phyloP scores from a whole-genome alignment of 2,113 vertebrate species.

The Salvelinus alpinus region DNA sequence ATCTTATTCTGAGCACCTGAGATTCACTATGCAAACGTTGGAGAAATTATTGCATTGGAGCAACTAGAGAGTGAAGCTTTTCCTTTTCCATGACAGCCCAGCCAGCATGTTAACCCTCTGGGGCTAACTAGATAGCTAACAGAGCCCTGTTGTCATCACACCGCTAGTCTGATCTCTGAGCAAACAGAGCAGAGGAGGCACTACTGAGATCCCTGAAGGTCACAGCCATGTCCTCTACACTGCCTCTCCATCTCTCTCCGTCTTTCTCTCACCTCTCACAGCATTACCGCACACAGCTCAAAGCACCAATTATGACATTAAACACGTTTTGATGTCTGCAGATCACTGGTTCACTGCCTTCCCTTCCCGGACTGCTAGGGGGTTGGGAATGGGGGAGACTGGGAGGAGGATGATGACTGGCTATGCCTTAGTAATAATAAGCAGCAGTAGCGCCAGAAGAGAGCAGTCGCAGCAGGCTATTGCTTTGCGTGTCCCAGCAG shows the following conservation, averaged over 20 bases:
- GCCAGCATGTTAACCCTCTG: background rate
- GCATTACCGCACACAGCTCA: conserved; percentile 55
- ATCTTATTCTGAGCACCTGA: background rate
- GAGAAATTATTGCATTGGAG: background rate
- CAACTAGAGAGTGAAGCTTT: background rate
- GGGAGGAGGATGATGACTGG: conserved; percentile 26
- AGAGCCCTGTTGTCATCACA: conserved; percentile 28
- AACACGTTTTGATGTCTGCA: conserved; percentile 55
- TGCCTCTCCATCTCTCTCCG: background rate
- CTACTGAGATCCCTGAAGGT: conserved; percentile 68
- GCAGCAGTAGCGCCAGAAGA: conserved; percentile 10
- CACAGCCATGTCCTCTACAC: conserved; percentile 62
- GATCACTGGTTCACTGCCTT: conserved; percentile 43
- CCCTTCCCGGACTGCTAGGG: conserved; percentile 36
- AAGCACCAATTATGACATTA: conserved; percentile 66
- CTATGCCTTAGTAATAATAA: conserved; percentile 35
- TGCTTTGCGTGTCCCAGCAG: conserved; percentile 5
- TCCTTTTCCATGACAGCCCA: conserved; percentile 17
- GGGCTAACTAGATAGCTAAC: background rate
- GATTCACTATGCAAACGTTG: background rate
- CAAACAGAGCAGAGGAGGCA: background rate
- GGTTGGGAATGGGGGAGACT: conserved; percentile 14
- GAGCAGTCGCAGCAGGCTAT: background rate
- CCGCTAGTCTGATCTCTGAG: conserved; percentile 40
- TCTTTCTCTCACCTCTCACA: conserved; percentile 2